phyloP scores from a whole-genome alignment of 2,888 invertebrate genomes.

The Cataglyphis altisquamis region DNA sequence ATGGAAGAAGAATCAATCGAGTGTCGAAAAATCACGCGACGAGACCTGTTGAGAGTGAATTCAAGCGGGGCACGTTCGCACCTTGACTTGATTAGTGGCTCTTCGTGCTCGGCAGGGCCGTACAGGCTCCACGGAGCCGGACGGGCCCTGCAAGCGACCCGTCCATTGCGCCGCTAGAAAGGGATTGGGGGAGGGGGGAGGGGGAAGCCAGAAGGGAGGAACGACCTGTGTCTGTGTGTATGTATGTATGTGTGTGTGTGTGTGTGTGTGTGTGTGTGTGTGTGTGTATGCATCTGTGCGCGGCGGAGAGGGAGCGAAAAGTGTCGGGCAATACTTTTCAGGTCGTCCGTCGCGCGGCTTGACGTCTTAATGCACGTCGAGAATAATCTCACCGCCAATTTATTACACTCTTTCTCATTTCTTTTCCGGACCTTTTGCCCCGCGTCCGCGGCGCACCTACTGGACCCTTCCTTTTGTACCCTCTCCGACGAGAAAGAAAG shows the following conservation, averaged over 20 bases:
- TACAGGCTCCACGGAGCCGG: constrained; percentile 46
- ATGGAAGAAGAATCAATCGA: background rate
- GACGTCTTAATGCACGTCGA: constrained; percentile 86
- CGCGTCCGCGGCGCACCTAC: constrained; percentile 72
- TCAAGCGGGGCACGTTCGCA: constrained; percentile 83
- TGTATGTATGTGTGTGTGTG: background rate
- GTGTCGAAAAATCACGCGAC: constrained; percentile 12
- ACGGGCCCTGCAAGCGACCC: constrained; percentile 35
- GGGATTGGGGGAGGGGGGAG: background rate
- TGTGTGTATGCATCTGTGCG: constrained; percentile 7
- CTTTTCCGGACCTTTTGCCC: constrained; percentile 75
- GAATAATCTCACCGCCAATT: constrained; percentile 86
- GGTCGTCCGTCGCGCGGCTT: constrained; percentile 85
- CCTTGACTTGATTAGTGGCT: constrained; percentile 82
- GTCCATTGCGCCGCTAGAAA: constrained; percentile 2
- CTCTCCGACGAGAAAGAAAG: constrained; percentile 68
- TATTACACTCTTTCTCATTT: constrained; percentile 86
- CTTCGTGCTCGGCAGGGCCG: constrained; percentile 67
- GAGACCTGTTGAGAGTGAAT: constrained; percentile 75
- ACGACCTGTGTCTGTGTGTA: background rate
- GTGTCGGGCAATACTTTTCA: constrained; percentile 86
- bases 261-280: background rate
- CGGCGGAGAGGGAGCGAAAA: constrained; percentile 78
- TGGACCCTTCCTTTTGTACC: constrained; percentile 78
- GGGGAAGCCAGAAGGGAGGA: background rate